Base-by-base conservation (phyloP, 2,888 invertebrate species). In the Ommatoiulus sabulosus region DNA sequence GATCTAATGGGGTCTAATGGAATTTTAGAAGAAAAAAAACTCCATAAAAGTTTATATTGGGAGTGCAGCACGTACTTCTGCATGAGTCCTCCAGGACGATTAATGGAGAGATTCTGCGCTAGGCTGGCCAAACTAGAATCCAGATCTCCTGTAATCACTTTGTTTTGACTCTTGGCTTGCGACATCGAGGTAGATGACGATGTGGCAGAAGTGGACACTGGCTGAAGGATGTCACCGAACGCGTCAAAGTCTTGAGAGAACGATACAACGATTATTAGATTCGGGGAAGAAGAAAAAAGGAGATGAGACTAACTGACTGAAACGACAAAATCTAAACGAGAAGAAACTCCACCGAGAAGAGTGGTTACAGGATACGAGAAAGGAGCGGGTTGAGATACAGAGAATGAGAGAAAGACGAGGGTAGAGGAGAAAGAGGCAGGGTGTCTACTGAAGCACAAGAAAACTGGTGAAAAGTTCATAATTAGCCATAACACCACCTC, bases 111-210 rank as follows among this genome's bases (percentile, higher is more conserved):
- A 93, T 98, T 98, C 93, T 98, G 97, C 90, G 98, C 98, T 91
- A 99, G 94, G 90, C 96, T 96, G 90, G 98, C 98, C 90, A 98
- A 95, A 91, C 97, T 98, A 91, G 97, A 97, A 93, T 99, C 98
- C 93, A 99, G 94, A 93, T 98, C 98, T 89, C 97, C 97, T 44
- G 97, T 97, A 90, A 98, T 94, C 90, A 98, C 96, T 92, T 96
- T 96, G 90, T 95, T 87, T 35, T 89, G 87, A 20, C 84, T 52
- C 44, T 52, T 86, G 46, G 52, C 43, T 57, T 87, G 89, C n/a
- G 84, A 20, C 63, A 72, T 44, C 43, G 72, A 46, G 4, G 85
- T 85, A 44, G 87, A 20, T 12, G 85, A 43, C 6, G 87, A 90
- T 44, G 91, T 90, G 35, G 89, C 90, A 85, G 90, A 89, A 84